Evolutionary conservation across 1,140 invertebrate species (phyloP).

Genomic region (Cyclargus thomasi): DNA sequence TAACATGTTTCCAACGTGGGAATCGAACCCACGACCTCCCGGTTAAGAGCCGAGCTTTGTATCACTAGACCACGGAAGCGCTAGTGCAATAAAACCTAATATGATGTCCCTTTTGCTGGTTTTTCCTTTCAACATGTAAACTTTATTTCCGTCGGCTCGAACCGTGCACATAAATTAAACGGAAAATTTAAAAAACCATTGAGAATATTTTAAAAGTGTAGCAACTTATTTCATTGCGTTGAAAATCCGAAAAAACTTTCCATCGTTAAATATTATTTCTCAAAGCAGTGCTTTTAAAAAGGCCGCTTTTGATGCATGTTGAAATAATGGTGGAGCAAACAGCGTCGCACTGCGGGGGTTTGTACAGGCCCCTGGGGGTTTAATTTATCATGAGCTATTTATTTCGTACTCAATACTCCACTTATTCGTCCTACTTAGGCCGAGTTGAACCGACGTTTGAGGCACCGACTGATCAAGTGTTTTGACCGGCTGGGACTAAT

Average conservation of each 20-base stretch:
- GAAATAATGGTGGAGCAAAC: neutral
- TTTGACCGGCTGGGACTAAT: too few species aligned
- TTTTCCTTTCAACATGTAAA: too few species aligned
- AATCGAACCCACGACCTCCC: too few species aligned
- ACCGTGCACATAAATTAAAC: neutral
- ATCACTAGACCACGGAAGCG: too few species aligned
- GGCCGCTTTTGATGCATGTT: neutral
- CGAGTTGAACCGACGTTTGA: neutral
- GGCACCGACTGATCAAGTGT: too few species aligned
- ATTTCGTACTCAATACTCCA: neutral
- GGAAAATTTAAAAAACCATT: neutral
- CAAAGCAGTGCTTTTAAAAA: neutral
- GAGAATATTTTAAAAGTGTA: neutral
- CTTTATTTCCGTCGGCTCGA: too few species aligned
- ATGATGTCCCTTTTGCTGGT: too few species aligned
- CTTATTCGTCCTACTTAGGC: neutral
- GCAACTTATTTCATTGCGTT: neutral
- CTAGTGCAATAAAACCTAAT: too few species aligned
- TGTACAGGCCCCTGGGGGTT: neutral
- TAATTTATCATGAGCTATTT: conserved; percentile 3
- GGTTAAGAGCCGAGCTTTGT: too few species aligned
- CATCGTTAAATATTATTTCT: neutral
- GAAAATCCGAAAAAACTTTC: neutral
- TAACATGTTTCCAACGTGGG: too few species aligned
- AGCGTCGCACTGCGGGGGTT: neutral